Percentiles rank a stretch among this genome's conserved stretches.
These are phyloP conservation scores for Syndactyla subalaris DNA, from an alignment of 2,797 vertebrate species.

Conservation along the genomic window DNA sequence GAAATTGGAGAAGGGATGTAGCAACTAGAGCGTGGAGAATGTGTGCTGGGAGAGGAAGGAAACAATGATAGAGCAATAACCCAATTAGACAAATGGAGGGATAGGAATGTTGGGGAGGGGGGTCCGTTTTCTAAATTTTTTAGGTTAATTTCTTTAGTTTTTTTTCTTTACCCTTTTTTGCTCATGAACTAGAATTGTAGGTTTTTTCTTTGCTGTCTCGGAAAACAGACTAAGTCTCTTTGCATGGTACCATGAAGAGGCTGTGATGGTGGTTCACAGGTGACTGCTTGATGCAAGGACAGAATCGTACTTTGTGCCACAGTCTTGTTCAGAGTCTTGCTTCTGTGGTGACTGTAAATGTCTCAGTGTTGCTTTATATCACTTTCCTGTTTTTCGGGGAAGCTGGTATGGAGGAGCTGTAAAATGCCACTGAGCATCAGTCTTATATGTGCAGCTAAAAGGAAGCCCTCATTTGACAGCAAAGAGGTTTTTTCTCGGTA, in stretches of 20 bases:
- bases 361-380: not conserved
- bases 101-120: not conserved
- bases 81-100: not conserved
- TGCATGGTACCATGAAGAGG: not conserved
- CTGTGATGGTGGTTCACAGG: not conserved
- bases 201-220: not conserved
- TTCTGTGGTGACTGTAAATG: not conserved
- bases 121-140: accelerated
- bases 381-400: accelerated
- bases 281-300: not conserved
- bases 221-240: not conserved
- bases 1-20: not conserved
- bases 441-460: not conserved
- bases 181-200: not conserved
- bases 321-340: not conserved
- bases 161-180: not conserved
- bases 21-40: not conserved
- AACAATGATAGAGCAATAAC: not conserved
- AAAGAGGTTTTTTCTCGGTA: not conserved
- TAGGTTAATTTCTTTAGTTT: not conserved
- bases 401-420: not conserved
- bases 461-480: not conserved
- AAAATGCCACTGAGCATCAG: not conserved
- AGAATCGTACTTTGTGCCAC: not conserved
- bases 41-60: not conserved